Base-by-base conservation (phyloP, 2,797 vertebrate species). In the Darevskia mixta region DNA sequence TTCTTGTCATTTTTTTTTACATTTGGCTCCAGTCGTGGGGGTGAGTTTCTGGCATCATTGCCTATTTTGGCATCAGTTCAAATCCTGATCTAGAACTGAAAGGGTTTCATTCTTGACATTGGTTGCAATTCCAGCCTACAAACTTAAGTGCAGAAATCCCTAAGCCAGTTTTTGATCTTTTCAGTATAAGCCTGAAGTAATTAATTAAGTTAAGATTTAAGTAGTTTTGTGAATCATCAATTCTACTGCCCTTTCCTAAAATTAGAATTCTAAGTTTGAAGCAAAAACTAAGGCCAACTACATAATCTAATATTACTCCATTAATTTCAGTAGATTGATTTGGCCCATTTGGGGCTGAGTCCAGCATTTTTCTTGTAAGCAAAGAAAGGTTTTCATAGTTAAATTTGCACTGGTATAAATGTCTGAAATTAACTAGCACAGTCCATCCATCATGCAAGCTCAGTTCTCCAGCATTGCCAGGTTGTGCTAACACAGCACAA, bases 291-390 rank as follows among this genome's bases (percentile, higher is more conserved):
- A 83, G 5, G 25, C 61, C 64, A 69, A 29, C 11, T 78, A 78
- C 73, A 83, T 88, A 43, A 69, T 83, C 66, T 88, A 83, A 87
- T 38, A 77, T 67, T 78, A 35, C 27, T 58, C 35, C 25, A n/a
- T 83, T 83, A 76, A 75, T 75, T 88, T 78, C 27, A 78, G 64
- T 27, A 41, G 64, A 88, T 83, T 27, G 35, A 55, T 88, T 83
- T 87, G 80, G 73, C 43, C 86, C 43, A 29, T 78, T 88, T 88
- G 73, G 27, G 66, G 73, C 43, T 69, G 64, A 83, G 61, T 78
- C 9, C 45, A 83, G 66, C 73, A 83, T 78, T 88, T 83, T 71
- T 83, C 41, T 78, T 78, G 73, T 32, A 71, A 78, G 27, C 32
- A 66, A 75, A 64, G 58, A 64, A 61, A 55, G 49, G 58, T 82